These are phyloP conservation scores for Hafferia zeledoni DNA, from an alignment of 2,797 vertebrate genomes.

Conservation along the genomic window DNA sequence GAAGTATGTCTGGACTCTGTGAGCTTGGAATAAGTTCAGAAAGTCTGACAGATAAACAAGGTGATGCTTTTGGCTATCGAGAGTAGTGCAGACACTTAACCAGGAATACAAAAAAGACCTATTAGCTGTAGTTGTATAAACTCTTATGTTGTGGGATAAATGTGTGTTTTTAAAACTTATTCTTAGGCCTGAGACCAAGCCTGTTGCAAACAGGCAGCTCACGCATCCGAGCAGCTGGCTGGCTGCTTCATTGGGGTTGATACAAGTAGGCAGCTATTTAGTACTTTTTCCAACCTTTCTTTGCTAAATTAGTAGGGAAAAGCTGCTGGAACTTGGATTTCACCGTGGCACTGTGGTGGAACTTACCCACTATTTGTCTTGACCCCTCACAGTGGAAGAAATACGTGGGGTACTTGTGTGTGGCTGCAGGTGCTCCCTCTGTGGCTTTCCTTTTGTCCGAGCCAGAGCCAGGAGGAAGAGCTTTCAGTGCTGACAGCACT, in stretches of 20 bases:
- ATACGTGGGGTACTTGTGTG: neutral
- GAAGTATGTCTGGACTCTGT: neutral
- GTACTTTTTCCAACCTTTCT: neutral
- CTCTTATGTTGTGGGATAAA: neutral
- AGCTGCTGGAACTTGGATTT: neutral
- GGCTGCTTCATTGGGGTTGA: neutral
- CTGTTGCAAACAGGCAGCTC: neutral
- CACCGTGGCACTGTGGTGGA: rapidly evolving
- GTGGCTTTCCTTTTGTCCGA: neutral
- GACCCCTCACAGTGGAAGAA: neutral
- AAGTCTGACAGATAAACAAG: neutral
- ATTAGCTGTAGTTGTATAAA: neutral
- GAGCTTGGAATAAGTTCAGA: neutral
- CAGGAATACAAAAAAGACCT: neutral
- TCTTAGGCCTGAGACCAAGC: neutral
- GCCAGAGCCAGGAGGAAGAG: neutral
- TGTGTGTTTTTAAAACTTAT: neutral
- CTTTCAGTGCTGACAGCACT: neutral
- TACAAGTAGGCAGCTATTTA: neutral
- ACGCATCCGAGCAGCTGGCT: neutral
- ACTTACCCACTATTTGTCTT: neutral
- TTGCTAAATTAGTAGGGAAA: neutral
- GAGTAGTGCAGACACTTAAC: neutral
- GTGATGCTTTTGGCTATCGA: neutral
- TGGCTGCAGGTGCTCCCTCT: neutral